A percentile compares a stretch with the other conserved stretches of the same genome.
phyloP scores from a whole-genome alignment of 2,797 vertebrate species.

The Pempheris klunzingeri region DNA sequence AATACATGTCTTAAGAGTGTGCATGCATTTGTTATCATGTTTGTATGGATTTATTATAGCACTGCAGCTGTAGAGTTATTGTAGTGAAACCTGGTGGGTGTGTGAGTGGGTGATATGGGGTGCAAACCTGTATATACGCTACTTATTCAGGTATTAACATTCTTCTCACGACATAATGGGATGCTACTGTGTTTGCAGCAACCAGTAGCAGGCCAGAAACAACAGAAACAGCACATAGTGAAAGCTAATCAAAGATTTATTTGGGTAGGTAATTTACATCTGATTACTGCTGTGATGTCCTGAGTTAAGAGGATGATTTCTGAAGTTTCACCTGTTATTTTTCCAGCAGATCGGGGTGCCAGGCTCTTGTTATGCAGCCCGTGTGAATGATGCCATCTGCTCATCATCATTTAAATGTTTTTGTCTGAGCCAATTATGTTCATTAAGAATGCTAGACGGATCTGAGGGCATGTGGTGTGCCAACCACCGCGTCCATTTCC shows the following conservation, averaged over 20 bases:
- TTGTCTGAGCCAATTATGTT: slow-evolving; percentile 77
- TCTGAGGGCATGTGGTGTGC: slow-evolving; percentile 57
- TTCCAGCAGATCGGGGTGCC: slow-evolving; percentile 41
- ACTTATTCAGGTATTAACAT: slow-evolving; percentile 34
- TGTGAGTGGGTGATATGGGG: slow-evolving; percentile 4
- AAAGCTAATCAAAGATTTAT: slow-evolving; percentile 76
- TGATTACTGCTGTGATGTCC: slow-evolving; percentile 70
- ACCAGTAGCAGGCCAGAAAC: slow-evolving; percentile 39
- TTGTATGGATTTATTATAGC: slow-evolving; percentile 38
- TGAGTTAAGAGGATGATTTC: slow-evolving; percentile 66
- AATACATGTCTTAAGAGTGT: slow-evolving; percentile 38
- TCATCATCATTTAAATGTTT: slow-evolving; percentile 83
- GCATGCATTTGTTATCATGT: slow-evolving; percentile 46
- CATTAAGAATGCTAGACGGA: slow-evolving; percentile 72
- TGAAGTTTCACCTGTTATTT: slow-evolving; percentile 71
- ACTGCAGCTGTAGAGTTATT: slow-evolving; percentile 11
- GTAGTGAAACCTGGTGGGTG: slow-evolving; percentile 11
- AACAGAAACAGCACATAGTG: slow-evolving; percentile 55
- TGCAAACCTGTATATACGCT: slow-evolving; percentile 17
- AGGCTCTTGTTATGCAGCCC: slow-evolving; percentile 68
- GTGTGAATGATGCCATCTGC: slow-evolving; percentile 80
- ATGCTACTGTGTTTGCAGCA: slow-evolving; percentile 47
- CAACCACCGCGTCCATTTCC: slow-evolving; percentile 39
- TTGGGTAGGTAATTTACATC: slow-evolving; percentile 71
- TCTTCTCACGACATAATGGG: slow-evolving; percentile 33